phyloP scores from a whole-genome alignment of 2,797 vertebrate genomes.

The Lepilemur ruficaudatus region DNA sequence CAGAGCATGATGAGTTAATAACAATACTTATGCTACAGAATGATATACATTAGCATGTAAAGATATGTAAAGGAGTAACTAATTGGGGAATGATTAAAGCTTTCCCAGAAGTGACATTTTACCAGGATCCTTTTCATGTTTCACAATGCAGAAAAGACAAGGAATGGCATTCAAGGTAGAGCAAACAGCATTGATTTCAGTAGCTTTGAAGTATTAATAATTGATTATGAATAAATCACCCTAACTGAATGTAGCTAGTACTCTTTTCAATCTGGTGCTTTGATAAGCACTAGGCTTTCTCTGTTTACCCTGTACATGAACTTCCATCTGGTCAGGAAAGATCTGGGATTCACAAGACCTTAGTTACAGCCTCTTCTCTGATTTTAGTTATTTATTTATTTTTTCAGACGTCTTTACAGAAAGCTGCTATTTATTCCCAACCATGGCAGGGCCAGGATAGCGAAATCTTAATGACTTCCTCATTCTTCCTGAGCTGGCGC shows the following conservation, averaged over 20 bases:
- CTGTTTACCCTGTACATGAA: background rate
- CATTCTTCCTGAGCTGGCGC: background rate
- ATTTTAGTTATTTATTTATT: background rate
- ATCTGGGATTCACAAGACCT: background rate
- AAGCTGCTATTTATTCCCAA: slow-evolving; percentile 16
- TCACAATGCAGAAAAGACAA: background rate
- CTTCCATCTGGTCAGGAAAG: background rate
- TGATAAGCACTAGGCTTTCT: background rate
- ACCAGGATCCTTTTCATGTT: background rate
- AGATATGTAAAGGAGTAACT: background rate
- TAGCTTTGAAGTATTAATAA: background rate
- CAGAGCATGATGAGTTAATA: background rate
- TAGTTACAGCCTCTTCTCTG: background rate
- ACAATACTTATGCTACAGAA: background rate
- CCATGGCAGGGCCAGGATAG: background rate
- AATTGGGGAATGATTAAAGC: background rate
- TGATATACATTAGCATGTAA: background rate
- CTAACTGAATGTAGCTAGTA: background rate
- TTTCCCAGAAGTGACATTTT: background rate
- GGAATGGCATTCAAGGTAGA: background rate
- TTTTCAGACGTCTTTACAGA: background rate
- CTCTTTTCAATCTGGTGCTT: background rate
- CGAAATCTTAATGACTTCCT: slow-evolving; percentile 34
- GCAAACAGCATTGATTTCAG: background rate
- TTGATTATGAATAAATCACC: background rate